A percentile compares a stretch with the other conserved stretches of the same genome.
Evolutionary conservation across 2,888 invertebrate genomes (phyloP).

Genomic region (Agelastica alni): DNA sequence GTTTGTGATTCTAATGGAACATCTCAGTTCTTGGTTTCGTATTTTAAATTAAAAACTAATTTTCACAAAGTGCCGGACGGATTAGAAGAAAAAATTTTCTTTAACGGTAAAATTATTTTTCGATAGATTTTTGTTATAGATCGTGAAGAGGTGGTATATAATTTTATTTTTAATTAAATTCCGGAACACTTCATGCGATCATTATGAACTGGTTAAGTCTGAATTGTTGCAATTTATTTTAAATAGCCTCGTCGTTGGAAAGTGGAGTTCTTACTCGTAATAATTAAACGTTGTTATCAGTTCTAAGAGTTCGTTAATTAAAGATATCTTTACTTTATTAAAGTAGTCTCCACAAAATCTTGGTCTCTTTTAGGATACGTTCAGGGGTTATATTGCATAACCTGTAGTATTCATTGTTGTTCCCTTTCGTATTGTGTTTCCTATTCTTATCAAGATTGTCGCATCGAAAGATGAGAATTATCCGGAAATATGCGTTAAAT

Average conservation of each 20-base stretch:
- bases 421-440: not conserved
- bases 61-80: no score
- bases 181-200: no score
- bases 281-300: conserved; percentile 10
- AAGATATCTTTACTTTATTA: conserved; percentile 8
- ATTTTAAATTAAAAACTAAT: no score
- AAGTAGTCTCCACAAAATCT: not conserved
- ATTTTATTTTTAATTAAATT: no score
- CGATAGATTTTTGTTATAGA: no score
- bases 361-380: not conserved
- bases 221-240: conserved; percentile 4
- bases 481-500: no score
- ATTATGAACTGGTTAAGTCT: conserved; percentile 1
- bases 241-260: not conserved
- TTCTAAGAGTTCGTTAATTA: conserved; percentile 8
- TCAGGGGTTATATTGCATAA: not conserved
- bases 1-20: no score
- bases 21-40: no score
- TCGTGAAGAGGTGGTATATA: no score
- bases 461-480: not conserved
- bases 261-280: not conserved
- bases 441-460: conserved; percentile 3
- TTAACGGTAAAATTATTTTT: no score
- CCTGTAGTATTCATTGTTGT: not conserved
- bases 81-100: no score